Evolutionary conservation across 2,888 invertebrate genomes (phyloP), one percentile per base, ranked within the genome.

Genomic region (Stramonita haemastoma): DNA sequence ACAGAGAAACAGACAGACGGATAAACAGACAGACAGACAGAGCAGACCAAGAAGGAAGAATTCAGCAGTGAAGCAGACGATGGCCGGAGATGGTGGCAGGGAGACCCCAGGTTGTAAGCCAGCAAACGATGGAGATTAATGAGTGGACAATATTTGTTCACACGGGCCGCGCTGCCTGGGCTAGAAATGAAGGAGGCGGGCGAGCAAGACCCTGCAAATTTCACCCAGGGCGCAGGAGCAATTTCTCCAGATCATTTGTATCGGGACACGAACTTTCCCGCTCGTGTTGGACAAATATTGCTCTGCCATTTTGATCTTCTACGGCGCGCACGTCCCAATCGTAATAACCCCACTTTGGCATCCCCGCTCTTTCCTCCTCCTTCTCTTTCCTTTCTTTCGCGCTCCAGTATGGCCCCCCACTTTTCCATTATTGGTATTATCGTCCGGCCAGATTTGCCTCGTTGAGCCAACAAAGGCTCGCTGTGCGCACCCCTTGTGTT

Each of bases 101-200:
- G 46, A 22, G n/a, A 57, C 83, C 84, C 70, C 89, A 89, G 84
- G 73, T 84, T 89, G 89, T 83, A 83, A 84, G 73, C 46, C 56
- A 83, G 89, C 89, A 89, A 89, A 84, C 89, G 89, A 89, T 89
- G 84, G 85, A 89, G 89, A 89, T 89, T 89, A 89, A 89, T 89
- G 85, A 19, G 84, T 34, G 89, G 89, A 89, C 89, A 89, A 89
- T 89, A 89, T 89, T 89, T 89, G 89, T 77, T 89, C 83, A 66
- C 84, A 66, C 32, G 85, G 60, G 36, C 73, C 29, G 36, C 22
- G 70, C 29, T 22, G 46, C n/a, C 84, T 66, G 70, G 34, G 85
- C 60, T 70, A 60, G 66, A 84, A 83, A 83, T 73, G 89, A 85
- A 73, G 73, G 60, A 22, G 22, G 46, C 57, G 46, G 32, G 34